These are phyloP conservation scores for Saccopteryx leptura DNA, from an alignment of 2,113 vertebrate species.

Conservation along the genomic window DNA sequence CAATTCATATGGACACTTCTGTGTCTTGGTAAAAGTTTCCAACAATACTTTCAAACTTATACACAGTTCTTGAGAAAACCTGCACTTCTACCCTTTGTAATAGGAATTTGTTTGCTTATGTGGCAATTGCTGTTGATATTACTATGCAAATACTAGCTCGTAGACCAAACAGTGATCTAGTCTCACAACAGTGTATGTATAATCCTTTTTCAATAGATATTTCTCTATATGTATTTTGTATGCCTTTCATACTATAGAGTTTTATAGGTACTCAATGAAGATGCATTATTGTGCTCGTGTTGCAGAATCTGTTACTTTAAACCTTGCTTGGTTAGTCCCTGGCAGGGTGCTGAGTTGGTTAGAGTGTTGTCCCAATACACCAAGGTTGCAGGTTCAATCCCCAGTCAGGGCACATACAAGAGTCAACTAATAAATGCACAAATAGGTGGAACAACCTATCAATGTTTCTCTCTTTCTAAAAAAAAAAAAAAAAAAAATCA, in stretches of 20 bases:
- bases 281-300: background rate
- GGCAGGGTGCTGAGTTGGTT: too few relatives aligned
- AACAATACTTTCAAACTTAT: background rate
- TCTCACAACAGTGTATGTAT: background rate
- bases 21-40: slow-evolving; percentile 3
- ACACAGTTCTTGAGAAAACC: slow-evolving; percentile 2
- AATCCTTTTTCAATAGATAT: background rate
- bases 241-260: background rate
- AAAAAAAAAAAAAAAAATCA: too few relatives aligned
- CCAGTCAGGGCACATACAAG: too few relatives aligned
- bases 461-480: too few relatives aligned
- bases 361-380: too few relatives aligned
- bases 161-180: background rate
- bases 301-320: background rate
- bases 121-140: background rate
- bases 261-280: background rate
- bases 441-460: too few relatives aligned
- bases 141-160: slow-evolving; percentile 17
- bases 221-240: background rate
- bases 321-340: background rate
- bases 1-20: background rate
- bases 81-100: background rate
- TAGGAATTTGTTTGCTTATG: background rate
- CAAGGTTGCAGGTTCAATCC: too few relatives aligned
- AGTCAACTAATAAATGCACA: too few relatives aligned